Base-by-base conservation (phyloP, 2,113 vertebrate species). In the Lonchura striata region DNA sequence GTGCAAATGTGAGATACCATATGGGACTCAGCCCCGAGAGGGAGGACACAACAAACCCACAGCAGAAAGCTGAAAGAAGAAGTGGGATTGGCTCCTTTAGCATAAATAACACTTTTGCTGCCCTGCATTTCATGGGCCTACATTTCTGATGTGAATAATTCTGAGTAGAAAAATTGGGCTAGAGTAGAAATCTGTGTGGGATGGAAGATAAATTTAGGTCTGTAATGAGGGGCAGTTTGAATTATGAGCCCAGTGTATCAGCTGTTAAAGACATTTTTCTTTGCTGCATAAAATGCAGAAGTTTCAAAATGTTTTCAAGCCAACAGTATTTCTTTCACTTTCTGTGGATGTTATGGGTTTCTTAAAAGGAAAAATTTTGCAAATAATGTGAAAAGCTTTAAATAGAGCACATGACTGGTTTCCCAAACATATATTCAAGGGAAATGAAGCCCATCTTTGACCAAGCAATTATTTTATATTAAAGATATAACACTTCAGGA, bases 181-280 rank as follows among this genome's bases (percentile, higher is more conserved):
- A 53, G 88, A 90, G 72, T 66, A 74, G 80, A 88, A 93, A 81
- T 79, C 74, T 92, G 64, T 87, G 89, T 96, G 92, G 94, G 92
- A 76, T 89, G 85, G 50, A 86, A 96, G 96, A 97, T 95, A 96
- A 97, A 95, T 96, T 96, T 96, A 95, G 90, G 56, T 50, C 81
- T 90, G 41, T 95, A 96, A 96, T 72, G 80, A 95, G 77, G 94
- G 89, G 85, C 87, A 95, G 69, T 84, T 93, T 85, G 77, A 93
- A 82, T 95, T 95, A 78, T 44, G 82, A 87, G 70, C 78, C 75
- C 77, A 52, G 33, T 52, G 82, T 85, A 85, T 88, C 89, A 86
- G 77, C 84, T 78, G 66, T 72, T 94, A 85, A 90, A 93, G 64
- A 37, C 42, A 46, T 85, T 92, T 86, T 77, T 49, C 37, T 90